phyloP scores from a whole-genome alignment of 2,888 invertebrate genomes.

The Hyalella azteca region DNA sequence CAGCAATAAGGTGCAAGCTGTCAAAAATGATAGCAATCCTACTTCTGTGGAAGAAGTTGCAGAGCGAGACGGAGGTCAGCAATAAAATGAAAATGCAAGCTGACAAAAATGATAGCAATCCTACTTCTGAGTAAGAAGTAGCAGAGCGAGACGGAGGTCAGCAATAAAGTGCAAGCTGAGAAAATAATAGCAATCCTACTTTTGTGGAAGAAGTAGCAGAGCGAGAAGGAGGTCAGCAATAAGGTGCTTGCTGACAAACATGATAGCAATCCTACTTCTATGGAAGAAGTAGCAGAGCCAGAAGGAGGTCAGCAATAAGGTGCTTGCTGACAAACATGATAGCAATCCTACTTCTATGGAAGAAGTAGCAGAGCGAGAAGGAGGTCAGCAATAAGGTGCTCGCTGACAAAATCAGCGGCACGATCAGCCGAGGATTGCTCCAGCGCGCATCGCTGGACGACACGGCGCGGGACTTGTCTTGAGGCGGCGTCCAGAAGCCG shows the following conservation, averaged over 20 bases:
- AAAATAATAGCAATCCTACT: no score
- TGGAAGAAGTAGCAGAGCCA: neutral
- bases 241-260: neutral
- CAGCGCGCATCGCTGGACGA: neutral
- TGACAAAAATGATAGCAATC: no score
- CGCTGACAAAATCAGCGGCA: neutral
- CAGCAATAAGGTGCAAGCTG: no score
- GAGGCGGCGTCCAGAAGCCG: neutral
- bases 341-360: neutral
- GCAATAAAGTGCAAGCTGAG: no score
- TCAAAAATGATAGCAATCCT: no score
- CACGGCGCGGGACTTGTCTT: neutral
- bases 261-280: neutral
- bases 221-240: no score
- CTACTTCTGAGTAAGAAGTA: no score
- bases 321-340: neutral
- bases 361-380: slow-evolving; percentile 5
- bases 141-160: no score
- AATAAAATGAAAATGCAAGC: no score
- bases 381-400: neutral
- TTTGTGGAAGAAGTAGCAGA: no score
- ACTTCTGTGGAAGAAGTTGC: no score
- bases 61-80: no score
- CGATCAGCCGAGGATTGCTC: neutral
- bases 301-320: neutral